Conservation (phyloP, 2,113 vertebrate genomes). For the Phainopepla nitens region DNA sequence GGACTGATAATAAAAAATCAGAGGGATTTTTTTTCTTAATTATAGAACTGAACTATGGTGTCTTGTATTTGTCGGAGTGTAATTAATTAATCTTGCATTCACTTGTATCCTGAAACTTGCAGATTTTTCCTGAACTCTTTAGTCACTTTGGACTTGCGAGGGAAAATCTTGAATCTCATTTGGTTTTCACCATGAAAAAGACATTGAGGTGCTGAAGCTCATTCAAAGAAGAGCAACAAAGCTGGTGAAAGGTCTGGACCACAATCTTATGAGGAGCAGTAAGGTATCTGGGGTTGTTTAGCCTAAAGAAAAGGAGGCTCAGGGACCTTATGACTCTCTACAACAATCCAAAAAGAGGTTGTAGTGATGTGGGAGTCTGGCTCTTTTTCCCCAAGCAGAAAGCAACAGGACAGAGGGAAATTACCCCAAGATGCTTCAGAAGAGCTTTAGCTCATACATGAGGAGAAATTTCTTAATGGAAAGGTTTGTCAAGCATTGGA, state of each 20-base stretch:
- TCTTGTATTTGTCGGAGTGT: neutral
- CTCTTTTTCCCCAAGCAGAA: neutral
- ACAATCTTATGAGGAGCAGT: neutral
- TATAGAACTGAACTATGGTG: neutral
- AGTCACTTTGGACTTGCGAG: neutral
- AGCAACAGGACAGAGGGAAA: neutral
- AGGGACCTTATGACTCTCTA: neutral
- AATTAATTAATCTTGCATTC: neutral
- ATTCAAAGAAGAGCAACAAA: neutral
- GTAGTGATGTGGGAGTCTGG: rapidly evolving
- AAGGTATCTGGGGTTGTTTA: neutral
- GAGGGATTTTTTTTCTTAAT: neutral
- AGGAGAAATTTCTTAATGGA: neutral
- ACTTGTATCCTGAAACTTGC: neutral
- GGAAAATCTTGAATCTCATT: rapidly evolving
- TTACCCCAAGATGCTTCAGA: neutral
- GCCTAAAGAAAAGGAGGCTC: neutral
- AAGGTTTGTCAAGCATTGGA: neutral
- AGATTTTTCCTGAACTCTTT: neutral
- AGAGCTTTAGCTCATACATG: neutral
- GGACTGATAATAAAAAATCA: neutral
- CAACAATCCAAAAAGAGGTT: neutral
- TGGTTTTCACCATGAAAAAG: neutral
- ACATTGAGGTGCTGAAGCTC: neutral
- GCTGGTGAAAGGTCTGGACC: neutral